Percentiles rank a stretch among this genome's conserved stretches.
Conservation (phyloP, 2,113 vertebrate species). For the Rhinopomastus cyanomelas region DNA sequence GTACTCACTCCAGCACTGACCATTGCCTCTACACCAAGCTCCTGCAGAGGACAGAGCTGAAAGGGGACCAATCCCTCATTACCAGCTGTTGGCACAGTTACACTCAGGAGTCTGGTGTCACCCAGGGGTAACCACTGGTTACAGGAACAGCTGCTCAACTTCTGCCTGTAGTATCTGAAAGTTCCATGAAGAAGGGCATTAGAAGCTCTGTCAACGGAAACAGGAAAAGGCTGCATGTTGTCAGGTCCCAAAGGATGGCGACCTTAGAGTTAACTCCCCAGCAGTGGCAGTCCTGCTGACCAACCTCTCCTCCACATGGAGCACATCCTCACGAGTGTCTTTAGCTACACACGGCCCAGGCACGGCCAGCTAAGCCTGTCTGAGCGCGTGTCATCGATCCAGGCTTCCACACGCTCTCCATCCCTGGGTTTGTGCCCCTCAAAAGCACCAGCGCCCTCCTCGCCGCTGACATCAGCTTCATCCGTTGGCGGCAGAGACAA, state of each 20-base stretch:
- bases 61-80: not conserved
- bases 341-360: not conserved
- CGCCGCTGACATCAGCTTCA: not conserved
- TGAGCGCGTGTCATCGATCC: not conserved
- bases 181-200: not conserved
- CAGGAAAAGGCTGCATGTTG: not conserved
- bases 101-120: not conserved
- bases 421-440: not conserved
- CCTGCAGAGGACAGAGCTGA: not conserved
- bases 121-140: not conserved
- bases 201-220: not conserved
- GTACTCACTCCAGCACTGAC: not conserved
- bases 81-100: not conserved
- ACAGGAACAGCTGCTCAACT: not conserved
- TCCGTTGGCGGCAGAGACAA: not conserved
- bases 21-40: not conserved
- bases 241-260: not conserved
- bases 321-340: not conserved
- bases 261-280: not conserved
- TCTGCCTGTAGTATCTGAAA: not conserved
- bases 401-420: not conserved
- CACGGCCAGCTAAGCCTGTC: rapidly evolving
- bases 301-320: not conserved
- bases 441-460: not conserved
- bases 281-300: not conserved